Conservation (phyloP, 2,797 vertebrate genomes). For the Pristis pectinata region DNA sequence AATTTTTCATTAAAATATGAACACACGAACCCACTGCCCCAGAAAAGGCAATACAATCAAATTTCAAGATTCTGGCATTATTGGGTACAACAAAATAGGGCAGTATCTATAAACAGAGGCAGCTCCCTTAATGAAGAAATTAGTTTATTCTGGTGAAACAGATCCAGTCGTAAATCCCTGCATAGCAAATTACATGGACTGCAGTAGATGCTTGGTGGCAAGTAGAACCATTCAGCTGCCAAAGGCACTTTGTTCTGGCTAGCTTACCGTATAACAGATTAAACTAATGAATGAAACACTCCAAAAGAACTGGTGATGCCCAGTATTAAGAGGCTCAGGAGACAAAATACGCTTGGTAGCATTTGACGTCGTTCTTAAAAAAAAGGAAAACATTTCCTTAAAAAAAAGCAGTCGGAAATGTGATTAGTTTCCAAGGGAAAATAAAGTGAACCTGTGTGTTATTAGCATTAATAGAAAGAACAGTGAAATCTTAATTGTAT, state of each 20-base stretch:
- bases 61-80: neutral
- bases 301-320: conserved; percentile 4
- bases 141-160: neutral
- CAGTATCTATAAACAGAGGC: neutral
- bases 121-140: neutral
- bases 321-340: neutral
- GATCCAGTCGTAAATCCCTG: neutral
- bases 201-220: conserved; percentile 40
- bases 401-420: neutral
- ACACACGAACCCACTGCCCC: neutral
- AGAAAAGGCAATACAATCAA: neutral
- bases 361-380: neutral
- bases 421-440: neutral
- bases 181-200: conserved; percentile 34
- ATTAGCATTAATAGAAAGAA: neutral
- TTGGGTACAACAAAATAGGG: neutral
- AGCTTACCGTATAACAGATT: conserved; percentile 39
- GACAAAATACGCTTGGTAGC: neutral
- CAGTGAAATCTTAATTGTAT: neutral
- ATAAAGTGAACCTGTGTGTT: neutral
- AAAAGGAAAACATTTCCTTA: neutral
- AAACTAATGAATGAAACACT: conserved; percentile 43
- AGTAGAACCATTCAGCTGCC: conserved; percentile 45
- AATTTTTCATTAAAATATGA: neutral
- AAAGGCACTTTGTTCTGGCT: conserved; percentile 48